phyloP scores from a whole-genome alignment of 2,797 vertebrate species.

The Malurus splendens region DNA sequence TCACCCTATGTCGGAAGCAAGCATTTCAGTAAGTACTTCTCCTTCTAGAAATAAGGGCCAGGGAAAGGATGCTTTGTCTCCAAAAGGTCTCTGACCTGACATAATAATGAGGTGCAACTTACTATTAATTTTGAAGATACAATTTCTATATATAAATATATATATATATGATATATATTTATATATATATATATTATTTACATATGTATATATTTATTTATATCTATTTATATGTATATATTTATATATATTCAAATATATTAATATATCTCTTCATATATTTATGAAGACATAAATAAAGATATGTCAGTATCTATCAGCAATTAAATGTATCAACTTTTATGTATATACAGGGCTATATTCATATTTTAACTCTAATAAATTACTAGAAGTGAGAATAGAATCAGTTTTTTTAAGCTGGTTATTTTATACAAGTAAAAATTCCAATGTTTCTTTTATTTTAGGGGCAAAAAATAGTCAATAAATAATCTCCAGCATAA shows the following conservation, averaged over 20 bases:
- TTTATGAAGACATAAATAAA: not conserved
- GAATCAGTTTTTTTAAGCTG: not conserved
- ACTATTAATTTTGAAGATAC: not conserved
- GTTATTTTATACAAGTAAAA: not conserved
- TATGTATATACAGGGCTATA: not conserved
- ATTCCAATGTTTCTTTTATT: not conserved
- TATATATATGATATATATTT: no score
- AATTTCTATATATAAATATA: no score
- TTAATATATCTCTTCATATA: not conserved
- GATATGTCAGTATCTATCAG: not conserved
- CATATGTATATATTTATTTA: no score
- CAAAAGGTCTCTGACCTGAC: not conserved
- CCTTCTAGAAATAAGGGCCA: not conserved
- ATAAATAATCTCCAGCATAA: not conserved
- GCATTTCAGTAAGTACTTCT: not conserved
- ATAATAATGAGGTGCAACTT: not conserved
- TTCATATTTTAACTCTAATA: not conserved
- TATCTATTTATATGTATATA: no score
- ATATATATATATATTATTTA: no score
- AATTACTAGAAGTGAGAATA: not conserved
- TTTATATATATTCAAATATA: no score
- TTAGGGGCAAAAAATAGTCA: not conserved
- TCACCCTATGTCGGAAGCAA: not conserved
- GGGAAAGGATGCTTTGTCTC: not conserved
- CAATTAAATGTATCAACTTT: not conserved